Percentiles rank a stretch among this genome's conserved stretches.
Evolutionary conservation across 1,140 invertebrate species (phyloP).

Genomic region (Drosophila azteca): DNA sequence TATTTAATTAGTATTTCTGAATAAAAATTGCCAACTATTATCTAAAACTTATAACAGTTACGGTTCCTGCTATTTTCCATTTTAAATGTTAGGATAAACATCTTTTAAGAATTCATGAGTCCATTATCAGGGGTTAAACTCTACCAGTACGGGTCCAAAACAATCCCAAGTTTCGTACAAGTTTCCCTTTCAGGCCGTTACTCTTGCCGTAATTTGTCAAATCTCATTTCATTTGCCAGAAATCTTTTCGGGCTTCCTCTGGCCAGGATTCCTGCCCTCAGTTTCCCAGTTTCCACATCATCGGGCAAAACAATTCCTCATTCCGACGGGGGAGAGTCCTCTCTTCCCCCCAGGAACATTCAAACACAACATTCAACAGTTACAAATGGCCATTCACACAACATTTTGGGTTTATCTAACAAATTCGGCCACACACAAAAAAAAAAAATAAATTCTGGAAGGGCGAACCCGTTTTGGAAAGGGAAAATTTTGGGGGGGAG

Average conservation of each 20-base stretch:
- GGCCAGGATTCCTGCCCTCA: constrained; percentile 30
- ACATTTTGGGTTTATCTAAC: constrained; percentile 65
- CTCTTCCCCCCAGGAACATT: too few species aligned
- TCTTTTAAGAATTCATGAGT: too few species aligned
- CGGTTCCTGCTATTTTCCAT: too few species aligned
- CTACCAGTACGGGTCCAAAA: background rate
- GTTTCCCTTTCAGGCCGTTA: constrained; percentile 3
- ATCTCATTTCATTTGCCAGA: constrained; percentile 26
- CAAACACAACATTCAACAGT: constrained; percentile 58
- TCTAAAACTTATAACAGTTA: too few species aligned
- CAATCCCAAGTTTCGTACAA: constrained; percentile 4
- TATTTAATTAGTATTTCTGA: too few species aligned
- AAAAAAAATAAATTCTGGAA: constrained; percentile 5
- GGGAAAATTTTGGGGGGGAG: constrained; percentile 6
- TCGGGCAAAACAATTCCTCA: constrained; percentile 42
- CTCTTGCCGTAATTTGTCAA: constrained; percentile 42
- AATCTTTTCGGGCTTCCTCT: constrained; percentile 22
- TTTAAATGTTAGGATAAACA: too few species aligned
- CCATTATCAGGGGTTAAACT: background rate
- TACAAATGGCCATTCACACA: constrained; percentile 63
- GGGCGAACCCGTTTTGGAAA: constrained; percentile 14
- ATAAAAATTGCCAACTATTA: too few species aligned
- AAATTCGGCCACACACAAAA: constrained; percentile 46
- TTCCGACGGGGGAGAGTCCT: background rate
- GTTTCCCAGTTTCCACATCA: constrained; percentile 53